Base-by-base conservation (phyloP, 2,113 vertebrate genomes). In the Edolisoma coerulescens region DNA sequence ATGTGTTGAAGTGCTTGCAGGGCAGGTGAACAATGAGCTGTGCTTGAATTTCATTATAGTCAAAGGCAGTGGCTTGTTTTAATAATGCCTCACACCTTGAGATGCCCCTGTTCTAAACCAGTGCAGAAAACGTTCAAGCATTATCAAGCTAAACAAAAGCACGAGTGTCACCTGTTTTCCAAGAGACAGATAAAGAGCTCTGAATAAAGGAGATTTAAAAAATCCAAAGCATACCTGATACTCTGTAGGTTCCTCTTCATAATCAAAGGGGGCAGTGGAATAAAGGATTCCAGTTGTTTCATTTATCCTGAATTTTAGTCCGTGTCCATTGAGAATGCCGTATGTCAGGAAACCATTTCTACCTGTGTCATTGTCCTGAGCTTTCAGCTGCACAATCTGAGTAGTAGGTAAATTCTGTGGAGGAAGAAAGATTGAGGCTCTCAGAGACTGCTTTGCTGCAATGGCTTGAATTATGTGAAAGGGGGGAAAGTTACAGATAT, bases 331-430 rank as follows among this genome's bases (percentile, higher is more conserved):
- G 32, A 98, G 87, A 83, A 97, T 93, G 49, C 95, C 93, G 0
- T 97, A 97, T 3, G 85, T 96, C 26, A 98, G 73, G n/a, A 84
- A 18, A 54, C 95, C 96, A 45, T 97, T 97, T 77, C 95, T 96
- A 2, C 95, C 97, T 30, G 87, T 84, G 35, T 97, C 96, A 2
- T 41, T 74, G 59, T 97, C 96, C 37, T 78, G 79, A 77, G 97
- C 97, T 67, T 86, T 69, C 73, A 96, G 87, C 76, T 95, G 96
- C 42, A 93, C 56, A 8, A 97, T 90, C 41, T 75, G 30, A 57
- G 92, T 76, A 54, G 96, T 28, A 2, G 47, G 10, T 33, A 37
- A 44, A 39, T 94, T 21, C 95, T 97, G 87, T 26, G 49, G 39
- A 75, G 20, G 39, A 54, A 53, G 86, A 60, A 82, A 52, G 23